Evolutionary conservation across 2,113 vertebrate species (phyloP).

Genomic region (Oreocharis arfaki): DNA sequence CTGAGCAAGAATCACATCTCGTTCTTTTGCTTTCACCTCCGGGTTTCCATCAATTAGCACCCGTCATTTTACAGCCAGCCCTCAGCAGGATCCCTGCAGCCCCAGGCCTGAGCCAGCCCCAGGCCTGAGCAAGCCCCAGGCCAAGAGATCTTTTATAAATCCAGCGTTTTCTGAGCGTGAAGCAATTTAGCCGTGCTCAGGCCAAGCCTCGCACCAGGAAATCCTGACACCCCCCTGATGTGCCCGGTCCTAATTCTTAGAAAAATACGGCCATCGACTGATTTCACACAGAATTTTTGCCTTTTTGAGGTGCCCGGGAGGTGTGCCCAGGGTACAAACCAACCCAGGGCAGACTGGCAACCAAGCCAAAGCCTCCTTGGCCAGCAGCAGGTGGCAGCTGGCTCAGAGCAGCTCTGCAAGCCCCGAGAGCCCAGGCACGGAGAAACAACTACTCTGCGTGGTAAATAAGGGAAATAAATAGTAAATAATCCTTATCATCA

Average conservation of each 20-base stretch:
- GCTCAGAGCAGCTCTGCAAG: neutral
- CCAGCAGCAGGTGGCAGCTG: neutral
- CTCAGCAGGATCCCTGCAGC: neutral
- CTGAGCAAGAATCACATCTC: neutral
- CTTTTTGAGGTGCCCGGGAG: neutral
- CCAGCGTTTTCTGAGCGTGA: neutral
- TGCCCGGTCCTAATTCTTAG: neutral
- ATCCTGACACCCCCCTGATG: neutral
- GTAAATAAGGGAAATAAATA: neutral
- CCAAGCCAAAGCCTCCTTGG: neutral
- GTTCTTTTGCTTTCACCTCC: neutral
- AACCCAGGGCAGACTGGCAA: neutral
- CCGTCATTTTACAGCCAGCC: neutral
- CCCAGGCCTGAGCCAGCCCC: neutral
- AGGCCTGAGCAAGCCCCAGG: neutral
- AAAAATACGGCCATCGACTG: neutral
- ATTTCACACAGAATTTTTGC: neutral
- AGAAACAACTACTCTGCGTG: rapidly evolving
- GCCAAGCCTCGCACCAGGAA: neutral
- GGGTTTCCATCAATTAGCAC: neutral
- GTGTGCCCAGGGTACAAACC: neutral
- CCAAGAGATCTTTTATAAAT: rapidly evolving
- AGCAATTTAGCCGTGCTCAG: neutral
- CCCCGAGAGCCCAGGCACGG: rapidly evolving
- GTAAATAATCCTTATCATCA: neutral